A percentile compares a stretch with the other conserved stretches of the same genome.
phyloP scores from a whole-genome alignment of 1,140 invertebrate genomes.

The Spodoptera frugiperda region DNA sequence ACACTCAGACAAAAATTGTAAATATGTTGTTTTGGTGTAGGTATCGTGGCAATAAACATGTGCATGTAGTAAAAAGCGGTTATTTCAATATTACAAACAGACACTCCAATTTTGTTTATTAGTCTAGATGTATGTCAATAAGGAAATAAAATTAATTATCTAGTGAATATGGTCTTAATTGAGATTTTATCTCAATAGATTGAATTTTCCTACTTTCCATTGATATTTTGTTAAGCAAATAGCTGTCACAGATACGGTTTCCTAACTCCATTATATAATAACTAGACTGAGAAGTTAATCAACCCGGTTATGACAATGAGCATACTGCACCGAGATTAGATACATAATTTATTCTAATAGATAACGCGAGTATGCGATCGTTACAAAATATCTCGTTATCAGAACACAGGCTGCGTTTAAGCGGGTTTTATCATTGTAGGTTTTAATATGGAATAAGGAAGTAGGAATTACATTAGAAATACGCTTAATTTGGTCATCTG shows the following conservation, averaged over 20 bases:
- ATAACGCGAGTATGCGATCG: conserved; percentile 27
- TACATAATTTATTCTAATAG: conserved; percentile 14
- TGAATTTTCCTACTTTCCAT: neutral
- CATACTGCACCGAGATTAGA: conserved; percentile 29
- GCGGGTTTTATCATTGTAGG: conserved; percentile 11
- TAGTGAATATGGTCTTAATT: too few relatives aligned
- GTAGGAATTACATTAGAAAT: conserved; percentile 9
- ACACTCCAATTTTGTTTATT: too few relatives aligned
- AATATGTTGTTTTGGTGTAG: too few relatives aligned
- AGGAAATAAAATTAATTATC: too few relatives aligned
- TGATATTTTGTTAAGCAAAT: too few relatives aligned
- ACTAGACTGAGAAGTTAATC: conserved; percentile 7
- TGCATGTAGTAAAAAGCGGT: too few relatives aligned
- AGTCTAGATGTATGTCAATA: too few relatives aligned
- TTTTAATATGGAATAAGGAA: conserved; percentile 38
- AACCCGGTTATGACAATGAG: conserved; percentile 24
- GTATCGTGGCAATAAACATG: too few relatives aligned
- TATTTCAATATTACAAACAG: too few relatives aligned
- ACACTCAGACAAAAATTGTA: too few relatives aligned
- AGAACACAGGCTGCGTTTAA: neutral
- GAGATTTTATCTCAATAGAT: too few relatives aligned
- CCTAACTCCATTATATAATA: neutral
- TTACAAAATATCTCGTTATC: conserved; percentile 25
- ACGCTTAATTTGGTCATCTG: conserved; percentile 21
- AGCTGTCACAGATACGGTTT: too few relatives aligned